Evolutionary conservation across 2,888 invertebrate genomes (phyloP), one percentile per base, ranked within the genome.

Genomic region (Phalera bucephala): DNA sequence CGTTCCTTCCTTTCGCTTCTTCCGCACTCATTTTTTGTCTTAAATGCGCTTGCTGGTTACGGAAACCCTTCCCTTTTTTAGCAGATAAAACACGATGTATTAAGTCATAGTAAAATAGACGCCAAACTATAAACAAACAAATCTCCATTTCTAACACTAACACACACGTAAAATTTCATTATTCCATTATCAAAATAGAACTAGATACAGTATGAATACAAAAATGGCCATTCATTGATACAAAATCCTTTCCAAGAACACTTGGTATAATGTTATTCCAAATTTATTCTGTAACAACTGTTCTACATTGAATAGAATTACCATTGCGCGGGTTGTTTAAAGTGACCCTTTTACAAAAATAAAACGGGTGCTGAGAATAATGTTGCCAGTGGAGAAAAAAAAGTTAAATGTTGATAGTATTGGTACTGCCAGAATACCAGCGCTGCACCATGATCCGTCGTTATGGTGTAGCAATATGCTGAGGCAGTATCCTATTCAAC

Each of bases 181-280:
- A 3, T 22, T 2, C 32, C 17, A 33, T 36, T 45, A 38, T 12
- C 22, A 36, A 27, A 37, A 40, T 40, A 40, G 37, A 48, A 43
- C 40, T n/a, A n/a, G 34, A 43, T 52, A 52, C 39, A 21, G 37
- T 29, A 40, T 37, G 44, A 57, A 55, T 56, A 60, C 45, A 49
- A 55, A 17, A 65, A 63, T 54, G 57, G 56, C 54, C 64, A 65
- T 65, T 70, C 70, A 72, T 72, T 69, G 71, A 78, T 73, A 72
- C 64, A 67, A 70, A 79, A 77, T 73, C 72, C 69, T 69, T 74
- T 72, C 64, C 41, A 56, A 71, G 72, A 71, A 72, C 70, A 67
- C 71, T 75, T 55, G 40, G 71, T 56, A 70, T 79, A 78, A 80
- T 76, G 70, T 67, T 72, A 76, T 77, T 72, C 71, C 45, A 65